These are phyloP conservation scores for Amniataba percoides DNA, from an alignment of 2,797 vertebrate genomes.

Conservation along the genomic window DNA sequence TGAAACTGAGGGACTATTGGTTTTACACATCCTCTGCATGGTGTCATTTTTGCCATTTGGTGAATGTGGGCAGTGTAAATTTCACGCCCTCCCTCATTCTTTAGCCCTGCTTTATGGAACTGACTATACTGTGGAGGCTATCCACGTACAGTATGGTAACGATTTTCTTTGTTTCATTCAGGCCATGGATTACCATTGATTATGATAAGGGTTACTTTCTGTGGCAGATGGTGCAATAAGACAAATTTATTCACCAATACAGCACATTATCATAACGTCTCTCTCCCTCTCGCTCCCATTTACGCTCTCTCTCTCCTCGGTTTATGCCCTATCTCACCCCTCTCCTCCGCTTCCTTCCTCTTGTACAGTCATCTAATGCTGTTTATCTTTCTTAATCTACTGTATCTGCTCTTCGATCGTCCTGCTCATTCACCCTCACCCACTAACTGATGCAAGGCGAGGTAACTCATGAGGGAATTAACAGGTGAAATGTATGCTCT, in stretches of 20 bases:
- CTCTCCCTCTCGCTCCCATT: constrained; percentile 37
- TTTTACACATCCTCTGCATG: constrained; percentile 73
- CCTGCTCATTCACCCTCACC: constrained; percentile 43
- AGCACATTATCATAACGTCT: constrained; percentile 28
- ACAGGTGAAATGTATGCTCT: constrained; percentile 66
- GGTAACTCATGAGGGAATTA: constrained; percentile 69
- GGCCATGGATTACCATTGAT: constrained; percentile 52
- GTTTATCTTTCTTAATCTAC: constrained; percentile 69
- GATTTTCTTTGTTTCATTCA: constrained; percentile 58
- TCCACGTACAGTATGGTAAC: constrained; percentile 38
- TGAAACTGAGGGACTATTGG: constrained; percentile 55
- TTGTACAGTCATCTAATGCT: constrained; percentile 46
- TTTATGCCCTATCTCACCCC: constrained; percentile 12
- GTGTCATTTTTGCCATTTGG: constrained; percentile 83
- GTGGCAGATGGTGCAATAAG: constrained; percentile 63
- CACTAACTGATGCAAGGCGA: constrained; percentile 74
- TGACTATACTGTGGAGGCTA: constrained; percentile 20
- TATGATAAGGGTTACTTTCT: constrained; percentile 44
- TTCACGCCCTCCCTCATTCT: constrained; percentile 61
- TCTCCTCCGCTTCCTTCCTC: constrained; percentile 23
- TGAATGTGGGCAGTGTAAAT: constrained; percentile 84
- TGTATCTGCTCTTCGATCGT: constrained; percentile 70
- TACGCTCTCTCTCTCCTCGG: constrained; percentile 21
- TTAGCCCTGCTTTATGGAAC: constrained; percentile 62
- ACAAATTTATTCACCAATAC: constrained; percentile 53